These are phyloP conservation scores for Tokudaia tokunoshimensis DNA, from an alignment of 2,797 vertebrate species.

Conservation along the genomic window DNA sequence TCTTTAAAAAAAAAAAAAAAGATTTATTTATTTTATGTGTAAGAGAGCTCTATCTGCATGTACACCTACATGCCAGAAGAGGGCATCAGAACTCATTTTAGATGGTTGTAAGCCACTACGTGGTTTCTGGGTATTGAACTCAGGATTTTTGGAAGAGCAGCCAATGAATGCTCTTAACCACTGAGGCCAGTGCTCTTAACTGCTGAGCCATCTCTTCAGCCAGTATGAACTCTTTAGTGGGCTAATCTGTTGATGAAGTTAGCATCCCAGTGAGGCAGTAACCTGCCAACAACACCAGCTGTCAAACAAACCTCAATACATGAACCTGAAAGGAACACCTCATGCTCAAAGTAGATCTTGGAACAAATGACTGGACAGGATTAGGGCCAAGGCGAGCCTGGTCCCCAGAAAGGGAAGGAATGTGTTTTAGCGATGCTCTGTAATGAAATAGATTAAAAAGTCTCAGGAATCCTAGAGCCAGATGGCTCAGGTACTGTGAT, in stretches of 20 bases:
- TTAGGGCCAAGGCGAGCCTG: not conserved
- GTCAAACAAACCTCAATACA: not conserved
- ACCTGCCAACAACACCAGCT: not conserved
- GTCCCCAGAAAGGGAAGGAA: not conserved
- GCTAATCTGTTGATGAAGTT: not conserved
- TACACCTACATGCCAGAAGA: not conserved
- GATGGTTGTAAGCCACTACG: not conserved
- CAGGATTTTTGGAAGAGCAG: not conserved
- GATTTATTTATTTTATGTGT: not conserved
- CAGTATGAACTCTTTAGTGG: not conserved
- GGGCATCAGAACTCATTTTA: not conserved
- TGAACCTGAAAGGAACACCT: not conserved
- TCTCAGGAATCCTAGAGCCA: not conserved
- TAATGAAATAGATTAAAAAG: not conserved
- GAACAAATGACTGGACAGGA: not conserved
- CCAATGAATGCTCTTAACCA: not conserved
- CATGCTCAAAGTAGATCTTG: not conserved
- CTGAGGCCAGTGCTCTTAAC: not conserved
- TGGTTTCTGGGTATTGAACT: not conserved
- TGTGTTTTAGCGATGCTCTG: not conserved
- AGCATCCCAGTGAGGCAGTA: not conserved
- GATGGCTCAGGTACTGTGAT: not conserved
- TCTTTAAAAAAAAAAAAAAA: too few species aligned
- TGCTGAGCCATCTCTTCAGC: not conserved
- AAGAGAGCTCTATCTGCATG: not conserved